These are phyloP conservation scores for Piprites chloris DNA, from an alignment of 2,113 vertebrate genomes.

Conservation along the genomic window DNA sequence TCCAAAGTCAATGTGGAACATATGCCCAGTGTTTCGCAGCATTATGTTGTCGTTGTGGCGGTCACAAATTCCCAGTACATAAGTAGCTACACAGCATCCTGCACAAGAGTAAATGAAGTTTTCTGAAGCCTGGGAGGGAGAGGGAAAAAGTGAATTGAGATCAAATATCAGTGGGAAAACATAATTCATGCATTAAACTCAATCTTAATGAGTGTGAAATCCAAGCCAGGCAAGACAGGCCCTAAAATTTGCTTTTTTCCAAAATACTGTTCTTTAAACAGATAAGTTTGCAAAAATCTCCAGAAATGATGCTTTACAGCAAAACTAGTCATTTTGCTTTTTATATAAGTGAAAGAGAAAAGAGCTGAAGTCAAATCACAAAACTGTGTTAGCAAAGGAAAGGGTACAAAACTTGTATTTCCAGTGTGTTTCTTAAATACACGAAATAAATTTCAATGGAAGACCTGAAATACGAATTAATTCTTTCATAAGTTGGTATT, in stretches of 20 bases:
- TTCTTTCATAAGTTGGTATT: not conserved
- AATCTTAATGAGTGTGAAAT: not conserved
- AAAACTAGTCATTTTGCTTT: rapidly evolving
- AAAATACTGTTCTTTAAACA: not conserved
- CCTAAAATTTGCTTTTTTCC: not conserved
- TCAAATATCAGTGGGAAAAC: not conserved
- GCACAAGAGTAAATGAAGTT: conserved; percentile 99
- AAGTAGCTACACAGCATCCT: conserved; percentile 97
- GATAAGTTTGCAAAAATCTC: not conserved
- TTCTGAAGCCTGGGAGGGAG: conserved; percentile 85
- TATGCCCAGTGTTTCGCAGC: conserved; percentile 95
- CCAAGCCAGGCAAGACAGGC: not conserved
- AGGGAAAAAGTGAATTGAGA: not conserved
- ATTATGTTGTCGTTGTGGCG: conserved; percentile 99
- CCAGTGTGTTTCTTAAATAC: not conserved
- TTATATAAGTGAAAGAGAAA: not conserved
- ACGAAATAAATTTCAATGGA: not conserved
- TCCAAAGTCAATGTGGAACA: conserved; percentile 99
- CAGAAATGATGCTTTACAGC: not conserved
- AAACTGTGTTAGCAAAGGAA: not conserved
- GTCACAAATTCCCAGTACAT: conserved; percentile 95
- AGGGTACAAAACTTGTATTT: not conserved
- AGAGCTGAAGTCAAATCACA: not conserved
- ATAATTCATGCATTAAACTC: not conserved
- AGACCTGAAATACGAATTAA: not conserved